phyloP scores from a whole-genome alignment of 2,113 vertebrate species.

The Caloenas nicobarica region DNA sequence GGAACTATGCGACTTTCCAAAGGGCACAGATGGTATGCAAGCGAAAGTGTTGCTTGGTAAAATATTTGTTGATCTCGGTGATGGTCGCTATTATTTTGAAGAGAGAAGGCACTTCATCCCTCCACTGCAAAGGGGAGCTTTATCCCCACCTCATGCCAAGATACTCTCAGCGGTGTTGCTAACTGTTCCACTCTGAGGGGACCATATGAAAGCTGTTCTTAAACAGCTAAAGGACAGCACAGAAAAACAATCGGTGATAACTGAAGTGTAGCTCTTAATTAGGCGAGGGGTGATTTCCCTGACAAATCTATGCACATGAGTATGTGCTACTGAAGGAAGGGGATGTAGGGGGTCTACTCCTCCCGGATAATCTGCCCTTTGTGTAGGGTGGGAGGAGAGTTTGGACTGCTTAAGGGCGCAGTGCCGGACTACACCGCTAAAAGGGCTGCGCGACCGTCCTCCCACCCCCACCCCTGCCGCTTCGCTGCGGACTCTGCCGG shows the following conservation, averaged over 20 bases:
- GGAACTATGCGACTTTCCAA: neutral
- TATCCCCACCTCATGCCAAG: neutral
- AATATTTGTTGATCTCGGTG: neutral
- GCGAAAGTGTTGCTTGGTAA: neutral
- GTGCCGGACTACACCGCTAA: too few species aligned
- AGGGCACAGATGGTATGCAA: neutral
- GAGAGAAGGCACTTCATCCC: neutral
- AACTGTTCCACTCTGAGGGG: neutral
- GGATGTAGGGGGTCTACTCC: accelerated
- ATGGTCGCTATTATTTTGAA: neutral
- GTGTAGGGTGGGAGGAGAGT: too few species aligned
- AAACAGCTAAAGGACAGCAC: neutral
- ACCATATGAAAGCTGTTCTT: neutral
- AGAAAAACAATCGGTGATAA: neutral
- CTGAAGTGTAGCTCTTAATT: neutral
- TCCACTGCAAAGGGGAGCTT: neutral
- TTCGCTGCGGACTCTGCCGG: too few species aligned
- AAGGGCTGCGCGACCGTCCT: too few species aligned
- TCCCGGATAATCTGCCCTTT: too few species aligned
- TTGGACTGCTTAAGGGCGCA: too few species aligned
- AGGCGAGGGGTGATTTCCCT: neutral
- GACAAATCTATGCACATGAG: neutral
- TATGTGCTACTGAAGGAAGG: too few species aligned
- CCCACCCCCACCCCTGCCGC: too few species aligned
- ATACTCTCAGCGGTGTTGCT: neutral